A percentile compares a stretch with the other conserved stretches of the same genome.
phyloP scores from a whole-genome alignment of 2,113 vertebrate species.

The Cygnus buccinator region DNA sequence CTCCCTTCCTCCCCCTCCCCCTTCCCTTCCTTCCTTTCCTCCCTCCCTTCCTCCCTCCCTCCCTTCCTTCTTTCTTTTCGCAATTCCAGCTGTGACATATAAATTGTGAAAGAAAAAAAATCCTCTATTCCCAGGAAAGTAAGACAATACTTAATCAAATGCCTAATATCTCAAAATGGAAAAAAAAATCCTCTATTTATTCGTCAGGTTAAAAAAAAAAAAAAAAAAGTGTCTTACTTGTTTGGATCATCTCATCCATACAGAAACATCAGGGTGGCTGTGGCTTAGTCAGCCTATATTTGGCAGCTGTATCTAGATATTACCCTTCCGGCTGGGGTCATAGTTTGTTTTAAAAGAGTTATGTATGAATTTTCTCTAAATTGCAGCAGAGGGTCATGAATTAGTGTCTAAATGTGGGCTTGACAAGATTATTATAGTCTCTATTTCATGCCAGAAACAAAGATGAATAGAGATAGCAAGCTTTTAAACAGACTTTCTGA shows the following conservation, averaged over 20 bases:
- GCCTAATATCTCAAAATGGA: background rate
- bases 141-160: background rate
- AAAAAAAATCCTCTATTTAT: background rate
- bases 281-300: constrained; percentile 1
- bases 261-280: background rate
- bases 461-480: constrained; percentile 71
- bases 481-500: constrained; percentile 70
- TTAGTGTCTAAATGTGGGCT: constrained; percentile 64
- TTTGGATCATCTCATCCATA: background rate
- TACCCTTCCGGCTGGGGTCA: constrained; percentile 6
- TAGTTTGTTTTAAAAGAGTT: constrained; percentile 65
- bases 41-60: no score
- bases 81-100: background rate
- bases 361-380: constrained; percentile 67
- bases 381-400: constrained; percentile 63
- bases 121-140: background rate
- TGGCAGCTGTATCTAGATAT: constrained; percentile 42
- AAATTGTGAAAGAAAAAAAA: background rate
- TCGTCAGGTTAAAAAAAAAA: background rate
- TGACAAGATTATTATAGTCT: constrained; percentile 71
- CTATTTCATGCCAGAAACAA: constrained; percentile 69
- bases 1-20: no score
- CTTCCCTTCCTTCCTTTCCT: no score
- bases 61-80: background rate
- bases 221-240: background rate